phyloP scores from a whole-genome alignment of 2,888 invertebrate species.

The Spodoptera exigua region DNA sequence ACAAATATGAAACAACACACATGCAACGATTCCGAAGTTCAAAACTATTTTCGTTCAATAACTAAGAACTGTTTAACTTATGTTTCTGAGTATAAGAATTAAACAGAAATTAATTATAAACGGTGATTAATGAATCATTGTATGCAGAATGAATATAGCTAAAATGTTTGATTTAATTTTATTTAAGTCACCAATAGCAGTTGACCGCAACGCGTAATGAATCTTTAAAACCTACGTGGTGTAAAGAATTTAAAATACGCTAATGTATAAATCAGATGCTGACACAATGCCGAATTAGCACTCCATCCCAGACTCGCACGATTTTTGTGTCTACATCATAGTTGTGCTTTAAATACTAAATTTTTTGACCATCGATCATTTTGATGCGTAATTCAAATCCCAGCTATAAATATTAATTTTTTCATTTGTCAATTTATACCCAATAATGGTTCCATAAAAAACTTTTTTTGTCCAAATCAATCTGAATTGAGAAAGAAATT shows the following conservation, averaged over 20 bases:
- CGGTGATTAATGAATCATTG: slow-evolving; percentile 28
- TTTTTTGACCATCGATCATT: slow-evolving; percentile 2
- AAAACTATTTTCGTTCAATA: slow-evolving; percentile 15
- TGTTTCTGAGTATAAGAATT: slow-evolving; percentile 14
- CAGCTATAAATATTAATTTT: no score
- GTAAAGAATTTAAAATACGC: slow-evolving; percentile 5
- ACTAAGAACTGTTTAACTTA: slow-evolving; percentile 16
- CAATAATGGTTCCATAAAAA: no score
- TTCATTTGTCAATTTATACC: no score
- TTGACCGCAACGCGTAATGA: slow-evolving; percentile 32
- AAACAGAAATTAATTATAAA: slow-evolving; percentile 29
- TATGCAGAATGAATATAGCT: slow-evolving; percentile 14
- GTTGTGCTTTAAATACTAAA: slow-evolving; percentile 15
- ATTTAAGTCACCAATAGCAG: slow-evolving; percentile 4
- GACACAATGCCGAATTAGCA: slow-evolving; percentile 15
- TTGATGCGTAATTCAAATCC: no score
- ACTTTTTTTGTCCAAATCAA: no score
- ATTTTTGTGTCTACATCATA: background rate
- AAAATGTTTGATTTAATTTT: slow-evolving; percentile 30
- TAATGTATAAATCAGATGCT: slow-evolving; percentile 4
- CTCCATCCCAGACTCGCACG: slow-evolving; percentile 10
- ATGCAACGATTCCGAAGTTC: background rate
- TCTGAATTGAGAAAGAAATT: no score
- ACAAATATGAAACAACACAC: slow-evolving; percentile 4
- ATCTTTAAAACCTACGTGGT: slow-evolving; percentile 14